Base-by-base conservation (phyloP, 1,140 invertebrate species). In the Dysdera silvatica region DNA sequence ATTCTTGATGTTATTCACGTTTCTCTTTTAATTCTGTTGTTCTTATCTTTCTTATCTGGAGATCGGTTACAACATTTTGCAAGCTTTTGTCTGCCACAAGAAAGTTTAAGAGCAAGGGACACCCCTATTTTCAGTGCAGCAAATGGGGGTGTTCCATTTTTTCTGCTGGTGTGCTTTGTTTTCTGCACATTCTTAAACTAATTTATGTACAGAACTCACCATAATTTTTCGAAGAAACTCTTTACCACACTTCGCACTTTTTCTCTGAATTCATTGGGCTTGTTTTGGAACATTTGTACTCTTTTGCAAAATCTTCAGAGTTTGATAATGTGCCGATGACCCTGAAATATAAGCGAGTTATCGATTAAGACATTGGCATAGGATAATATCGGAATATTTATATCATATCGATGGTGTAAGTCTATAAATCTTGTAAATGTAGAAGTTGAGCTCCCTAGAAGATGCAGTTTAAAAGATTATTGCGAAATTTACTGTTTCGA, bases 321-420 rank as follows among this genome's bases (percentile, higher is more conserved):
- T 97, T 97, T 43, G 85, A 84, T 3, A 97, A 74, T 0, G 87
- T 85, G 0, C 89, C 93, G 43, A 83, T 82, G 0, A 95, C 84
- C 47, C 93, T 81, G 86, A 83, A 55, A 61, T 48, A 4, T 56
- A n/a, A n/a, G 16, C n/a, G n/a, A n/a, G n/a, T n/a, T n/a, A n/a
- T n/a, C n/a, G n/a, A n/a, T n/a, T n/a, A 37, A 29, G 14, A 24
- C 24, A 55, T 5, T 59, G 18, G 18, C 20, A 16, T 45, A 29
- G 54, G 8, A 26, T 57, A 10, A 58, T 16, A 60, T 26, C 14
- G 24, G 6, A 58, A 1, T 58, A 29, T 41, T 12, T 10, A 14
- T 54, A 54, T 31, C 8, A 55, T 28, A 58, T 41, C 14, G 8
- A 12, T 16, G 16, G 7, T 16, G 2, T 10, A 16, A 59, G 8